Evolutionary conservation across 2,113 vertebrate species (phyloP).

Genomic region (Gallinago jamesoni): DNA sequence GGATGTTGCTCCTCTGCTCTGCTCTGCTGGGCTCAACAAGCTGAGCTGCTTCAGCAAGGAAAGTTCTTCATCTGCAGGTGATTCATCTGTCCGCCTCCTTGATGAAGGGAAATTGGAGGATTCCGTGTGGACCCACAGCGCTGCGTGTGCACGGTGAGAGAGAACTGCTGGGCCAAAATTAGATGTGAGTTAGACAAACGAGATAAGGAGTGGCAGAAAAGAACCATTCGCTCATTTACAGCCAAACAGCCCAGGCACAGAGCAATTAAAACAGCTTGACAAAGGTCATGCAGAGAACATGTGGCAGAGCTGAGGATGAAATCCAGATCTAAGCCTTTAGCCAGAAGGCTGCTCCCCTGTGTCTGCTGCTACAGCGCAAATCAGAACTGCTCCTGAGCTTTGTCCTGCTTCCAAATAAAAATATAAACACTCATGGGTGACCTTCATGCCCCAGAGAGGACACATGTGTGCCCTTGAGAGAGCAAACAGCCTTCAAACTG

Average conservation of each 20-base stretch:
- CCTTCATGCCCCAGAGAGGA: not conserved
- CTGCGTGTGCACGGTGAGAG: fast-evolving
- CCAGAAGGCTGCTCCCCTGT: not conserved
- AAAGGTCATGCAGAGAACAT: not conserved
- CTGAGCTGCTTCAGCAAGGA: not conserved
- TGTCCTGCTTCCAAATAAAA: not conserved
- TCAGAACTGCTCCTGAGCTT: not conserved
- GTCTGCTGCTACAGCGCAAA: not conserved
- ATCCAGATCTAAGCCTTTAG: not conserved
- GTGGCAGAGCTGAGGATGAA: not conserved
- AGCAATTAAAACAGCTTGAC: not conserved
- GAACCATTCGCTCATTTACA: not conserved
- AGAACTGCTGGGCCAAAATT: not conserved
- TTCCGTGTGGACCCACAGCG: not conserved
- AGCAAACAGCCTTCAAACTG: not conserved
- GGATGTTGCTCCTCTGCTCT: too few species aligned
- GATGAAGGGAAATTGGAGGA: not conserved
- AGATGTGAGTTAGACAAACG: fast-evolving
- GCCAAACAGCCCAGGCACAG: not conserved
- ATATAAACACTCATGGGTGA: not conserved
- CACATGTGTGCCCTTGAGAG: fast-evolving
- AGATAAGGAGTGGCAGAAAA: not conserved
- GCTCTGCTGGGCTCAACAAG: not conserved
- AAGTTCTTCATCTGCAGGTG: not conserved
- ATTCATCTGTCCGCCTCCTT: not conserved